Evolutionary conservation across 2,113 vertebrate species (phyloP).

Genomic region (Tachycineta bicolor): DNA sequence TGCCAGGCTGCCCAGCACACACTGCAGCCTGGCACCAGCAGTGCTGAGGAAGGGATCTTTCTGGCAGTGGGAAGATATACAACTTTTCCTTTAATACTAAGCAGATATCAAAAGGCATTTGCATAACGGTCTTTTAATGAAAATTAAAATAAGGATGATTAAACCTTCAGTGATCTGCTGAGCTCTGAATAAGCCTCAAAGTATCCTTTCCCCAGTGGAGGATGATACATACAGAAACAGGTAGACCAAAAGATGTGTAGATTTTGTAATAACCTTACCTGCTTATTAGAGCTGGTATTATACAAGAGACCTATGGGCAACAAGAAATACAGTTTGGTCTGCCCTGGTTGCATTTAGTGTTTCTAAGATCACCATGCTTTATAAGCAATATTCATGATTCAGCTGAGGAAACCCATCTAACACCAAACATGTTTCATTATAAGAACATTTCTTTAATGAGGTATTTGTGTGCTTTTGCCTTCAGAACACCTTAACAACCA

Average conservation of each 20-base stretch:
- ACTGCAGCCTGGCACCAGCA: not conserved
- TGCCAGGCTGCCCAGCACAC: not conserved
- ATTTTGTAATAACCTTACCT: slow-evolving; percentile 16
- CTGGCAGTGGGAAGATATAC: not conserved
- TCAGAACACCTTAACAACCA: not conserved
- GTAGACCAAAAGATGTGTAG: slow-evolving; percentile 8
- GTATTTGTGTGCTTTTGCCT: not conserved
- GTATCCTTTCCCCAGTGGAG: not conserved
- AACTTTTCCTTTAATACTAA: not conserved
- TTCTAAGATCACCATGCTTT: not conserved
- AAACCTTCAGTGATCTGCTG: slow-evolving; percentile 45
- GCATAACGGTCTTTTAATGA: slow-evolving; percentile 11
- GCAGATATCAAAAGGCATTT: slow-evolving; percentile 39
- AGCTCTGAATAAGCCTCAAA: slow-evolving; percentile 46
- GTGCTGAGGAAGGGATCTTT: not conserved
- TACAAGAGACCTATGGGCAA: not conserved
- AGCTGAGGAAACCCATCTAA: not conserved
- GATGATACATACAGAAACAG: not conserved
- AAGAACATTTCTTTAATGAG: not conserved
- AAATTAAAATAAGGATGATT: slow-evolving; percentile 57
- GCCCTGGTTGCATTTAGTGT: not conserved
- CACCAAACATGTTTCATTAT: not conserved
- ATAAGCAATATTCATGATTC: not conserved
- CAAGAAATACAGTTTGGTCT: not conserved
- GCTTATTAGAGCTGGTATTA: not conserved